Evolutionary conservation across 2,888 invertebrate species (phyloP).

Genomic region (Drosophila falleni): DNA sequence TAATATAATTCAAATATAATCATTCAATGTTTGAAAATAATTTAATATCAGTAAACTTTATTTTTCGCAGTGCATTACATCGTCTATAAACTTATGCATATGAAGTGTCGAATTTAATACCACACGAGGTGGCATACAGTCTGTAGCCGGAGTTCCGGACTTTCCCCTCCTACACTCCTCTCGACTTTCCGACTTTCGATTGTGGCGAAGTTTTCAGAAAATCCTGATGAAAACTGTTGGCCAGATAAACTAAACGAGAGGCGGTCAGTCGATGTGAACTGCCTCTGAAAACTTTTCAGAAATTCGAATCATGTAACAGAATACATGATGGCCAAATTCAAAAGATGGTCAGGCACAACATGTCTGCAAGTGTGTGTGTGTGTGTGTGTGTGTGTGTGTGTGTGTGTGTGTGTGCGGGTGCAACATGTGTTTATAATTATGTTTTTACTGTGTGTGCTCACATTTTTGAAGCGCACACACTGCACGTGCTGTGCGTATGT

Average conservation of each 20-base stretch:
- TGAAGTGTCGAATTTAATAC: slow-evolving; percentile 51
- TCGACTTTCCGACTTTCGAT: background rate
- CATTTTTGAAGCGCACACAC: slow-evolving; percentile 42
- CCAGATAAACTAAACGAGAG: slow-evolving; percentile 34
- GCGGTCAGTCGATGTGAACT: slow-evolving; percentile 41
- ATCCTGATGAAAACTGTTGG: slow-evolving; percentile 15
- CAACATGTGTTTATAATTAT: slow-evolving; percentile 82
- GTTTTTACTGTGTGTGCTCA: slow-evolving; percentile 60
- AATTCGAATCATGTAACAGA: slow-evolving; percentile 83
- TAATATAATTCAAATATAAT: too few relatives aligned
- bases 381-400: slow-evolving; percentile 16
- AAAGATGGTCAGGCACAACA: slow-evolving; percentile 33
- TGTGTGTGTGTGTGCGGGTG: slow-evolving; percentile 38
- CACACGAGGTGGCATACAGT: slow-evolving; percentile 5
- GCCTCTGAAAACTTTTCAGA: slow-evolving; percentile 64
- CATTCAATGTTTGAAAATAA: too few relatives aligned
- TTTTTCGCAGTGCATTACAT: background rate
- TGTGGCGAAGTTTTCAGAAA: slow-evolving; percentile 17
- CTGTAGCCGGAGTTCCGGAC: background rate
- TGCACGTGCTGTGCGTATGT: slow-evolving; percentile 23
- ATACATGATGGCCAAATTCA: slow-evolving; percentile 67
- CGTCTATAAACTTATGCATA: slow-evolving; percentile 15
- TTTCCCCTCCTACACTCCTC: background rate
- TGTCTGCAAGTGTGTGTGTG: slow-evolving; percentile 11
- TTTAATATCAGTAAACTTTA: background rate